Base-by-base conservation (phyloP, 2,113 vertebrate genomes). In the Xyrauchen texanus region DNA sequence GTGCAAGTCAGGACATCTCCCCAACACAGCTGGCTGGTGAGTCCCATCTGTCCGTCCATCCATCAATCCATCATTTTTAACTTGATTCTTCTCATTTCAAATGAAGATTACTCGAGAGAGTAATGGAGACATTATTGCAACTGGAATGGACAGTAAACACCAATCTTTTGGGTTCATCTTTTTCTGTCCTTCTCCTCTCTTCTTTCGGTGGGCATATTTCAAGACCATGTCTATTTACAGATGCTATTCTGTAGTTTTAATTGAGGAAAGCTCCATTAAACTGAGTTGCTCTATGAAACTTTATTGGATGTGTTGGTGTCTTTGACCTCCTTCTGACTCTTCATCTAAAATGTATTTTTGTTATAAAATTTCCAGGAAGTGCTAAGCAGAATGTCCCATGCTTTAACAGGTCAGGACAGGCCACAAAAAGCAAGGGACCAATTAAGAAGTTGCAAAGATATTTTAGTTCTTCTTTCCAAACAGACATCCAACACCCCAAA, bases 21-120 rank as follows among this genome's bases (percentile, higher is more conserved):
- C 96, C 96, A 72, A 97, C 95, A 76, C 95, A 97, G 91, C 93
- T 94, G 80, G 94, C 95, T 88, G 97, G 97, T 98, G 87, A 84
- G 77, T 55, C 58, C 58, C 79, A 85, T 79, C 61, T 72, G 82
- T 81, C 15, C 16, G 11, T 75, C 34, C 5, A 16, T 16, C 9
- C 53, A n/a, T n/a, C 34, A n/a, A 4, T 9, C 13, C 34, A 47
- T 53, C 11, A 21, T n/a, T 11, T 53, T 13, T 34, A 34, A 34
- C 21, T 34, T 34, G 21, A 34, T 34, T 34, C 21, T 34, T 34
- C 21, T 34, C 21, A 34, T 34, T 34, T 34, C 21, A 34, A 34
- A 34, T 34, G 21, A 34, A 34, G 21, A 34, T 34, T 34, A 34
- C 3, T 34, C 21, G 21, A 34, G 21, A 34, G 21, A 34, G 1